Percentiles rank a stretch among this genome's conserved stretches.
phyloP scores from a whole-genome alignment of 1,140 invertebrate species.

The Teleogryllus occipitalis region DNA sequence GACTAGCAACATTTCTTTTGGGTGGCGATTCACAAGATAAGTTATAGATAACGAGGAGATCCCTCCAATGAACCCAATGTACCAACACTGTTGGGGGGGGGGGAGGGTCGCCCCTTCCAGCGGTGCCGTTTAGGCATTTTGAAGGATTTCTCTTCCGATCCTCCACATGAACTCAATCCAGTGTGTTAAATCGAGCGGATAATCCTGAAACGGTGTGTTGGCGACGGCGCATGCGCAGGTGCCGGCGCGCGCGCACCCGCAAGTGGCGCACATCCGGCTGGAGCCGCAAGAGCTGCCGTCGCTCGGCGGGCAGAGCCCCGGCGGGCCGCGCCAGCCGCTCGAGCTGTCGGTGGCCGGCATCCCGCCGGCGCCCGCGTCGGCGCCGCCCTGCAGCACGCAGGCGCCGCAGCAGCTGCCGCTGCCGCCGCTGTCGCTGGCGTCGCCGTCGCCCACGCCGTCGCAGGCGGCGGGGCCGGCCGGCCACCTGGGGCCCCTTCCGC shows the following conservation, averaged over 20 bases:
- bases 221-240: not conserved
- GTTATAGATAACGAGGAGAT: no score
- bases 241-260: not conserved
- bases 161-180: no score
- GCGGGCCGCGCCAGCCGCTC: conserved; percentile 17
- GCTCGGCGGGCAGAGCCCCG: conserved; percentile 20
- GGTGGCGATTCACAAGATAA: no score
- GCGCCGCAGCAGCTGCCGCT: conserved; percentile 1
- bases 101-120: no score
- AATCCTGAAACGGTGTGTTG: no score
- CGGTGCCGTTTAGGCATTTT: no score
- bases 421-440: conserved; percentile 39
- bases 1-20: no score
- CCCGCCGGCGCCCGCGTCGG: conserved; percentile 14
- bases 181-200: no score
- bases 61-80: no score
- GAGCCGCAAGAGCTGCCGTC: conserved; percentile 35
- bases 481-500: conserved; percentile 38
- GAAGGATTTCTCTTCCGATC: no score
- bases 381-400: not conserved
- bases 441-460: conserved; percentile 21
- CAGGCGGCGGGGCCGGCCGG: conserved; percentile 15
- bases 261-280: conserved; percentile 37
- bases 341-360: not conserved
- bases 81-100: no score